Base-by-base conservation (phyloP, 2,113 vertebrate genomes). In the Oxyura jamaicensis region DNA sequence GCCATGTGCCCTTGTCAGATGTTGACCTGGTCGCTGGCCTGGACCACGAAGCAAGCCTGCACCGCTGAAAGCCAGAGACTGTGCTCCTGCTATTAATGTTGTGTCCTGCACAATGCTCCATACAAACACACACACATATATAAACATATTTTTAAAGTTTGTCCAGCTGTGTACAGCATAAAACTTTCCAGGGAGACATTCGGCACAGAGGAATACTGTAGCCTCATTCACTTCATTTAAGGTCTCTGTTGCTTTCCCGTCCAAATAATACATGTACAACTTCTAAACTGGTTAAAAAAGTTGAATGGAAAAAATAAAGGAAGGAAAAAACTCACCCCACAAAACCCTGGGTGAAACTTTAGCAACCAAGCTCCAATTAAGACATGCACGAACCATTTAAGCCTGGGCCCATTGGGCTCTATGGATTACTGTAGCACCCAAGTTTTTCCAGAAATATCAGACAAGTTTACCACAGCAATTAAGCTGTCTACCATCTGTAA, bases 401-500 rank as follows among this genome's bases (percentile, higher is more conserved):
- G 81, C 81, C 67, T 72, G n/a, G 56, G 86, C 53, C 95, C 31
- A 11, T 11, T 63, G 72, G 79, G 94, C 96, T 96, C 33, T 23
- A 48, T 1, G 46, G 96, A 91, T 97, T 96, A 82, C 56, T 91
- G 83, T 55, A 93, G 91, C 96, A 96, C 97, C 97, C 97, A 95
- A 9, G 59, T 31, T 96, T 93, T 96, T 94, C 97, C 97, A 93
- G 66, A 93, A 95, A 96, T 25, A 56, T 96, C 96, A 97, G 97
- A 96, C 91, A 42, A 80, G 81, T 90, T 97, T 87, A 97, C 98
- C 98, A 86, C 97, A 97, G 97, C 96, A 96, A 97, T 98, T 97
- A 97, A 97, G 73, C 96, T 63, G 97, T 98, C 98, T 98, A 85
- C 97, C 97, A 95, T 97, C 97, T 97, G 97, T 69, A 81, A 95